Percentiles rank a stretch among this genome's conserved stretches.
phyloP scores from a whole-genome alignment of 2,113 vertebrate species.

The Aegithalos caudatus region DNA sequence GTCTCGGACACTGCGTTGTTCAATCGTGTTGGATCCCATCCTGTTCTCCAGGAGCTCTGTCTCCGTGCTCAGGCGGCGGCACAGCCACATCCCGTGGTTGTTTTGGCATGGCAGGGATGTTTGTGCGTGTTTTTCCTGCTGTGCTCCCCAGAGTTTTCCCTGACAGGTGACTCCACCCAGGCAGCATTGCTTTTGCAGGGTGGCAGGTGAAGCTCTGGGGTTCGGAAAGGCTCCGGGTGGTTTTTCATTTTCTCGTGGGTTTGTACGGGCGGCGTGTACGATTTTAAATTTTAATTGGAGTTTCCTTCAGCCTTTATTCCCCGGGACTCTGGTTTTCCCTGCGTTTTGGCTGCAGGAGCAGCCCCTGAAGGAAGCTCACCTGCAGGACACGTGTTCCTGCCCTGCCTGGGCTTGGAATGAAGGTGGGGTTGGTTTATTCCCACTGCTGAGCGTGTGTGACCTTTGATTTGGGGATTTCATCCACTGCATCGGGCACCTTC shows the following conservation, averaged over 20 bases:
- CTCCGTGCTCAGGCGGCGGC: not conserved
- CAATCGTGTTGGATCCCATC: accelerated
- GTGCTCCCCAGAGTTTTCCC: not conserved
- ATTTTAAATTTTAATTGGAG: not conserved
- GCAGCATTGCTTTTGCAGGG: not conserved
- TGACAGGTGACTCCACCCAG: not conserved
- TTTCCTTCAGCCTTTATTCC: not conserved
- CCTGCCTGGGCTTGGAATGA: not conserved
- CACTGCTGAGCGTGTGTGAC: not conserved
- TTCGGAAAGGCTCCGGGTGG: accelerated
- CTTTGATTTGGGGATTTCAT: not conserved
- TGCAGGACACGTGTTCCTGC: not conserved
- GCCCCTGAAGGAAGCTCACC: not conserved
- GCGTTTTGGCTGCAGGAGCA: not conserved
- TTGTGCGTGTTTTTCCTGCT: not conserved
- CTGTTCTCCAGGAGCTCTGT: accelerated
- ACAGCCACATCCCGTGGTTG: not conserved
- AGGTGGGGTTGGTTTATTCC: not conserved
- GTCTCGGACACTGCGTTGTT: not conserved
- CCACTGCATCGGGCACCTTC: accelerated
- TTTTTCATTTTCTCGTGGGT: not conserved
- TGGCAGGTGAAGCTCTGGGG: not conserved
- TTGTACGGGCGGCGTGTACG: accelerated
- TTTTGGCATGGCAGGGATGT: not conserved
- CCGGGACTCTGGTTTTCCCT: not conserved